Conservation (phyloP, 1,140 invertebrate genomes). For the Dendroctonus ponderosae region DNA sequence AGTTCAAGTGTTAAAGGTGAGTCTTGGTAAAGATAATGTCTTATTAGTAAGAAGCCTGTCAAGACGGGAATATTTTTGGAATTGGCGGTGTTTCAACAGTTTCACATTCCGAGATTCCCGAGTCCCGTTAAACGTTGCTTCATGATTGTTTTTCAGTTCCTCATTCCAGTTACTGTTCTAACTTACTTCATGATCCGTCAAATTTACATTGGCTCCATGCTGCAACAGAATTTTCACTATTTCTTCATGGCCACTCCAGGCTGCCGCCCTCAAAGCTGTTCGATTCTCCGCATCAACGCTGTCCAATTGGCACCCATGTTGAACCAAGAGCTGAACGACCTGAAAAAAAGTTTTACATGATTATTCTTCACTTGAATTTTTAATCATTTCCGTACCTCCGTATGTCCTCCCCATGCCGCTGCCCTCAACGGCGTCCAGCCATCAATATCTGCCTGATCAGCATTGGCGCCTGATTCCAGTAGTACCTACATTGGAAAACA, state of each 20-base stretch:
- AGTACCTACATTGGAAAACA: constrained; percentile 51
- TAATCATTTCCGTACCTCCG: constrained; percentile 61
- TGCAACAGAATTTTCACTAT: constrained; percentile 74
- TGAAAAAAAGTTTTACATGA: constrained; percentile 47
- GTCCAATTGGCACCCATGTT: constrained; percentile 78
- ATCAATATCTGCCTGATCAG: constrained; percentile 83
- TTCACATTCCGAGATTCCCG: too few relatives aligned
- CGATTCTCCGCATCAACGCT: constrained; percentile 73
- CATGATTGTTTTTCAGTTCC: too few relatives aligned
- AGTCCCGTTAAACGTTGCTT: too few relatives aligned
- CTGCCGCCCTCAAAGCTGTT: constrained; percentile 70
- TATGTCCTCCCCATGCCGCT: constrained; percentile 91
- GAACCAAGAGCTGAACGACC: constrained; percentile 79
- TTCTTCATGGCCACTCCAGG: constrained; percentile 82
- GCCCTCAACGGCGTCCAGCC: constrained; percentile 85
- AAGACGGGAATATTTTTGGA: too few relatives aligned
- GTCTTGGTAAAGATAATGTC: too few relatives aligned
- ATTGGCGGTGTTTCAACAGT: too few relatives aligned
- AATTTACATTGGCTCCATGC: constrained; percentile 66
- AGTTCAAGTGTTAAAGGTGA: background rate
- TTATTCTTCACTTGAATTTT: background rate
- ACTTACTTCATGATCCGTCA: constrained; percentile 59
- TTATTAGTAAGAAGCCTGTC: too few relatives aligned
- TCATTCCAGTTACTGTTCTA: too few relatives aligned
- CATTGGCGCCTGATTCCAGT: constrained; percentile 70